phyloP scores from a whole-genome alignment of 2,797 vertebrate species.

The Phoeniculus purpureus region DNA sequence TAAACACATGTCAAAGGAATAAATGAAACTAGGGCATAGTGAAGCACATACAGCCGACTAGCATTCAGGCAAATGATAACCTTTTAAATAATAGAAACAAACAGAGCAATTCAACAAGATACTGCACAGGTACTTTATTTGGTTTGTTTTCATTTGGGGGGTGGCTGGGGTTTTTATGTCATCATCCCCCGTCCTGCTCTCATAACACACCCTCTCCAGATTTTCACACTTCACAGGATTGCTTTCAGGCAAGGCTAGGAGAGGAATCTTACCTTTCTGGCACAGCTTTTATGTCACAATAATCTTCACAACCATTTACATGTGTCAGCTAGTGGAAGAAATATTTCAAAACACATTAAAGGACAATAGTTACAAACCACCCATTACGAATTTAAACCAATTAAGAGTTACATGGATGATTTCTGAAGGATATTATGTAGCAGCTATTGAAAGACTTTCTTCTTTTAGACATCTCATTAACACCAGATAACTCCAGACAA shows the following conservation, averaged over 20 bases:
- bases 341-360: constrained; percentile 42
- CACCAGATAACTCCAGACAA: not conserved
- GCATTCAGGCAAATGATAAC: not conserved
- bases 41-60: not conserved
- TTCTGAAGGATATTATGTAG: constrained; percentile 17
- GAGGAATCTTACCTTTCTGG: constrained; percentile 67
- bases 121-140: not conserved
- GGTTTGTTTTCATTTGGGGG: not conserved
- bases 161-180: no score
- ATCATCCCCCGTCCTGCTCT: not conserved
- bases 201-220: not conserved
- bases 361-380: not conserved
- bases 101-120: not conserved
- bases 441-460: not conserved
- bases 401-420: not conserved
- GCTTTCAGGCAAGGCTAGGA: not conserved
- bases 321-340: constrained; percentile 60
- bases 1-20: not conserved
- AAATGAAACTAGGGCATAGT: not conserved
- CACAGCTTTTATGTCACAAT: constrained; percentile 58
- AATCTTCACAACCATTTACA: constrained; percentile 70
- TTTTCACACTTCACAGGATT: not conserved
- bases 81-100: not conserved
- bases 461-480: constrained; percentile 23
- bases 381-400: not conserved